Base-by-base conservation (phyloP, 2,888 invertebrate genomes). In the Phyto melanocephala region DNA sequence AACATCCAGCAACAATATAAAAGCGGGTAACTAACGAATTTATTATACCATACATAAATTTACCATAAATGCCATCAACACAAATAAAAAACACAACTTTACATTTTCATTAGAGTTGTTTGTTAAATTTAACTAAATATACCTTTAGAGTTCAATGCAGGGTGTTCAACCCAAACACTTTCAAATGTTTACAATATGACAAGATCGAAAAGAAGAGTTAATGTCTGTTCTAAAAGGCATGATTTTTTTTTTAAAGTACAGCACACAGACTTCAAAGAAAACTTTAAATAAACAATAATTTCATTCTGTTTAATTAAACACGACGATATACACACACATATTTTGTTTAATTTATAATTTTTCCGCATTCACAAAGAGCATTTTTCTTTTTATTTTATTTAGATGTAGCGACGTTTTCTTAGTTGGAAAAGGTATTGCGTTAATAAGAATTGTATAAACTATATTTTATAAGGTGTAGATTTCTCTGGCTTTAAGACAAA, bases 251-350 rank as follows among this genome's bases (percentile, higher is more conserved):
- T n/a, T 40, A 4, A 67, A 50, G 56, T 79, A 60, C 65, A 71
- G 58, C 70, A 20, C 50, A 28, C 60, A 15, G 60, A 76, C 75
- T 79, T 82, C 79, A 79, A 82, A 82, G 75, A 62, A 56, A 47
- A 71, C 56, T 28, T 50, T 40, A 17, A 71, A 54, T 79, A 82
- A 82, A 82, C 79, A 79, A 76, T 65, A 82, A 79, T 71, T 72
- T 77, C 56, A 74, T 77, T 68, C 68, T 81, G 62, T 78, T 81
- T 74, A 78, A 81, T 74, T 81, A 78, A 81, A 71, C 52, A 74
- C 42, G 22, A 50, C 20, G 22, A 22, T 22, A 13, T 22, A 11
- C n/a, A n/a, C n/a, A n/a, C n/a, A n/a, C n/a, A 2, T 35, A 35
- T 58, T 71, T 65, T 74, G 65, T 56, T 74, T 63, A 74, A 63